phyloP scores from a whole-genome alignment of 2,797 vertebrate genomes.

The Tamandua tetradactyla region DNA sequence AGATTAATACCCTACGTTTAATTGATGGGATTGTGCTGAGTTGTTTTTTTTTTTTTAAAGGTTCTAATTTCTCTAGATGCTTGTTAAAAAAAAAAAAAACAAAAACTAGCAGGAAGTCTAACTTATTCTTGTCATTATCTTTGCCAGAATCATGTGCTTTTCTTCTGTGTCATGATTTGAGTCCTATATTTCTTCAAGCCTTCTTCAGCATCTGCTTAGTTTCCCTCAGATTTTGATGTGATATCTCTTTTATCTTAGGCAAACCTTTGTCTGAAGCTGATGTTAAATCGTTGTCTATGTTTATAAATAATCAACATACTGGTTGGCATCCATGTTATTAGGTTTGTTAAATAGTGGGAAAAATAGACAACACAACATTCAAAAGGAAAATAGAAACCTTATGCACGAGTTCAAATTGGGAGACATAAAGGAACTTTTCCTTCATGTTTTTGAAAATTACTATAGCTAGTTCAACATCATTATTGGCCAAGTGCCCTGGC shows the following conservation, averaged over 20 bases:
- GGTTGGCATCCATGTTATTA: background rate
- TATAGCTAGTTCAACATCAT: background rate
- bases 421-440: background rate
- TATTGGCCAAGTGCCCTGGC: background rate
- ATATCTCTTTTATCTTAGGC: background rate
- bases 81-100: slow-evolving; percentile 65
- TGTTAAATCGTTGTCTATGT: background rate
- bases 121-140: background rate
- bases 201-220: background rate
- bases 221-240: slow-evolving; percentile 17
- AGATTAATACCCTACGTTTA: slow-evolving; percentile 75
- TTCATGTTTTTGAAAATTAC: slow-evolving; percentile 18
- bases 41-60: slow-evolving; percentile 62
- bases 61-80: slow-evolving; percentile 70
- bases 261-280: background rate
- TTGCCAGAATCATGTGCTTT: slow-evolving; percentile 43
- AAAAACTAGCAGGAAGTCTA: slow-evolving; percentile 8
- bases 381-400: background rate
- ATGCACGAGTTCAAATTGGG: background rate
- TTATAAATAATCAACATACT: background rate
- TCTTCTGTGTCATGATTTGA: slow-evolving; percentile 45
- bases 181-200: slow-evolving; percentile 37
- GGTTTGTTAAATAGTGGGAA: background rate
- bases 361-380: background rate
- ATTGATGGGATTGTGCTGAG: slow-evolving; percentile 70